phyloP scores from a whole-genome alignment of 1,140 invertebrate genomes.

The Adoxophyes honmai region DNA sequence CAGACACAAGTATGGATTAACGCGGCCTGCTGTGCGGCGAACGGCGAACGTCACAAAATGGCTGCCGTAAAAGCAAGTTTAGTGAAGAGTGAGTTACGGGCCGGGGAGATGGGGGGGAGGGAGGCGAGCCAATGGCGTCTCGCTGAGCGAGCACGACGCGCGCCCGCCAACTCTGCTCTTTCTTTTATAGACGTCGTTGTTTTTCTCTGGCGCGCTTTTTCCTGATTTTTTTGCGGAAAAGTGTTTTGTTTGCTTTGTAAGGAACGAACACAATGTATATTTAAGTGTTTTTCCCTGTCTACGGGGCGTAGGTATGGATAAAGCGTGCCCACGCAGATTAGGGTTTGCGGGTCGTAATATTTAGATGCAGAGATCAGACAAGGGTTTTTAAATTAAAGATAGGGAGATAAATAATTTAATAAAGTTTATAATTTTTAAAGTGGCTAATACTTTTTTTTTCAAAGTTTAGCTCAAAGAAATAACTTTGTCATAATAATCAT shows the following conservation, averaged over 20 bases:
- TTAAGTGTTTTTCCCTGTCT: slow-evolving; percentile 51
- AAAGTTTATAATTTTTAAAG: too few species aligned
- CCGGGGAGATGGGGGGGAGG: slow-evolving; percentile 30
- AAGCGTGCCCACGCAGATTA: too few species aligned
- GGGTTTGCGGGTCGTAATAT: too few species aligned
- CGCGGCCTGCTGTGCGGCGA: slow-evolving; percentile 49
- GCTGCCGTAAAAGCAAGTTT: slow-evolving; percentile 72
- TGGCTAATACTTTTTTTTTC: too few species aligned
- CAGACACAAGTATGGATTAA: slow-evolving; percentile 50
- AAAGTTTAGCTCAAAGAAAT: too few species aligned
- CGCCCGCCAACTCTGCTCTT: slow-evolving; percentile 70
- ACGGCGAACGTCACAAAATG: slow-evolving; percentile 73
- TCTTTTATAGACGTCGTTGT: slow-evolving; percentile 71
- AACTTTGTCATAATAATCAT: too few species aligned
- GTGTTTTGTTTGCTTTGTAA: slow-evolving; percentile 73
- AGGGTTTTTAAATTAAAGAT: too few species aligned
- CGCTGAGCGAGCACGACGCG: slow-evolving; percentile 58
- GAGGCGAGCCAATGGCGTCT: slow-evolving; percentile 51
- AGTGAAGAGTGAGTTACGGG: slow-evolving; percentile 74
- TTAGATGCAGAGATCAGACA: too few species aligned
- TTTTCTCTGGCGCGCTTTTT: slow-evolving; percentile 71
- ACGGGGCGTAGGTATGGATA: neutral
- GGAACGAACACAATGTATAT: slow-evolving; percentile 60
- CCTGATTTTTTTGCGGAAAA: slow-evolving; percentile 71
- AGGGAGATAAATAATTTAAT: too few species aligned